A percentile compares a stretch with the other conserved stretches of the same genome.
Evolutionary conservation across 2,113 vertebrate genomes (phyloP).

Genomic region (Neogobius melanostomus): DNA sequence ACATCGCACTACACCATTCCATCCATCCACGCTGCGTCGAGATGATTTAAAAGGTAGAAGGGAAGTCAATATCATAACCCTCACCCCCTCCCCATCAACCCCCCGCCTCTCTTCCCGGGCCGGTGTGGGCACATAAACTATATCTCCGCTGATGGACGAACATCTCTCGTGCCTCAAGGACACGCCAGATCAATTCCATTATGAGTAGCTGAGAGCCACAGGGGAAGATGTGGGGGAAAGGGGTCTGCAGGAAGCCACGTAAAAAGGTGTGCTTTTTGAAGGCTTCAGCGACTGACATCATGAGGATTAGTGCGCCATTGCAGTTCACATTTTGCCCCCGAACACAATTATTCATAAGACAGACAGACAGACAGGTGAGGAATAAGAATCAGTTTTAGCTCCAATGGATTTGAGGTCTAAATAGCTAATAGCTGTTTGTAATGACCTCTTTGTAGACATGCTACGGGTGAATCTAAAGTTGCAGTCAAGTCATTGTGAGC

Average conservation of each 20-base stretch:
- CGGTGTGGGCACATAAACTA: conserved; percentile 37
- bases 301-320: conserved; percentile 18
- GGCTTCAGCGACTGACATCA: conserved; percentile 21
- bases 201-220: conserved; percentile 36
- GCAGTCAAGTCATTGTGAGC: too few species aligned
- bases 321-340: neutral
- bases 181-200: conserved; percentile 42
- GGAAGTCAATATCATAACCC: conserved; percentile 21
- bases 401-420: too few species aligned
- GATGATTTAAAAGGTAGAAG: conserved; percentile 29
- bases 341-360: conserved; percentile 2
- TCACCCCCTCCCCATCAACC: neutral
- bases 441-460: too few species aligned
- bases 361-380: neutral
- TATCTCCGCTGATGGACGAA: conserved; percentile 42
- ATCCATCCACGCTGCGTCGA: neutral
- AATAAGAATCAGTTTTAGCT: neutral
- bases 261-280: too few species aligned
- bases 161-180: conserved; percentile 40
- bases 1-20: conserved; percentile 7
- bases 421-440: too few species aligned
- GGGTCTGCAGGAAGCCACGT: neutral
- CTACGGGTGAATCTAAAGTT: too few species aligned
- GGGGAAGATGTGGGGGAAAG: conserved; percentile 29
- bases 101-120: neutral